Percentiles rank a stretch among this genome's conserved stretches.
Evolutionary conservation across 1,140 invertebrate genomes (phyloP).

Genomic region (Varroa destructor): DNA sequence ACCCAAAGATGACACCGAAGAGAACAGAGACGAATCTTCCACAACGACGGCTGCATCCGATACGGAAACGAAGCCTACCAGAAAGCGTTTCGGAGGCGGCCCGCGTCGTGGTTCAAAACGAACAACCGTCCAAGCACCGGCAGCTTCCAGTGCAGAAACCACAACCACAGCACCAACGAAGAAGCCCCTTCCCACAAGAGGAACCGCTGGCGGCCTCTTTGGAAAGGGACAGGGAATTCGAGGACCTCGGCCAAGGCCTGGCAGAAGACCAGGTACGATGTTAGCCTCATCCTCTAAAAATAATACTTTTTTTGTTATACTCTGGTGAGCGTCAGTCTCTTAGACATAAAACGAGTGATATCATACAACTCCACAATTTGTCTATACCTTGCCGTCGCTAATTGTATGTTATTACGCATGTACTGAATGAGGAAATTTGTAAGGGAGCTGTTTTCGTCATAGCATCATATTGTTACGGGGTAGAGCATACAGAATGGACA

Average conservation of each 20-base stretch:
- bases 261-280: conserved; percentile 18
- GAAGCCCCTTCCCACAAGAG: conserved; percentile 23
- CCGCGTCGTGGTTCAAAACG: conserved; percentile 15
- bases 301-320: too few relatives aligned
- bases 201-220: conserved; percentile 15
- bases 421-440: too few relatives aligned
- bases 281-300: too few relatives aligned
- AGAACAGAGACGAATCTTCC: conserved; percentile 1
- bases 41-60: background rate
- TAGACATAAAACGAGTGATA: too few relatives aligned
- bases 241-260: conserved; percentile 5
- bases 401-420: too few relatives aligned
- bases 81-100: conserved; percentile 23
- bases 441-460: too few relatives aligned
- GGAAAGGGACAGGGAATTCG: conserved; percentile 24
- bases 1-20: background rate
- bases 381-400: too few relatives aligned
- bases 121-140: background rate
- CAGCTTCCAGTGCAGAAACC: background rate
- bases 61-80: background rate
- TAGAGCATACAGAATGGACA: too few relatives aligned
- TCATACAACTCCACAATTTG: too few relatives aligned
- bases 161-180: background rate
- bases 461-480: too few relatives aligned
- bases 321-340: too few relatives aligned